A percentile compares a stretch with the other conserved stretches of the same genome.
phyloP scores from a whole-genome alignment of 2,888 invertebrate genomes.

The Trichopoda pennipes region DNA sequence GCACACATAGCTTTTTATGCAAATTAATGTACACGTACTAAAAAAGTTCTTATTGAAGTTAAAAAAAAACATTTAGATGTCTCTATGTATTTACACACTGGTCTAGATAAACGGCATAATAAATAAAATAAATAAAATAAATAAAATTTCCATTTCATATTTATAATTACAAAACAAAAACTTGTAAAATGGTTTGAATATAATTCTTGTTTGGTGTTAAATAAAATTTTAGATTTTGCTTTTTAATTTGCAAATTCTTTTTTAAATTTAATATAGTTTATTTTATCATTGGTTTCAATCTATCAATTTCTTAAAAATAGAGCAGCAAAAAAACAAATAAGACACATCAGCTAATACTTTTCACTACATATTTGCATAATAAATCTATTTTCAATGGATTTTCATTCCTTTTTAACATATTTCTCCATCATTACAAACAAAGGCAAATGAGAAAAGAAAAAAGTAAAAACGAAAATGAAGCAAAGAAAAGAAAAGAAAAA shows the following conservation, averaged over 20 bases:
- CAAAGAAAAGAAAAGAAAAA: background rate
- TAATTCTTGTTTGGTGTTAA: no score
- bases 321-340: conserved; percentile 27
- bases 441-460: background rate
- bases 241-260: background rate
- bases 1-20: conserved; percentile 38
- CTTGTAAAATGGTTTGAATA: no score
- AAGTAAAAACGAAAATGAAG: background rate
- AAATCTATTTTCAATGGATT: conserved; percentile 70
- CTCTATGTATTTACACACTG: conserved; percentile 13
- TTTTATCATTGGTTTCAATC: conserved; percentile 21
- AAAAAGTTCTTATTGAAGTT: background rate
- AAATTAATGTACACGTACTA: conserved; percentile 27
- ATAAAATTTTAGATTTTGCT: no score
- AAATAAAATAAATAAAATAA: no score
- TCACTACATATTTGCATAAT: conserved; percentile 70
- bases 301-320: conserved; percentile 31
- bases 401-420: conserved; percentile 65
- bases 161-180: no score
- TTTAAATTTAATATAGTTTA: background rate
- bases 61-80: background rate
- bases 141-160: background rate
- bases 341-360: conserved; percentile 41
- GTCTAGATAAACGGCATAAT: background rate
- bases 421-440: conserved; percentile 44